phyloP scores from a whole-genome alignment of 2,113 vertebrate species.

The Tiliqua scincoides region DNA sequence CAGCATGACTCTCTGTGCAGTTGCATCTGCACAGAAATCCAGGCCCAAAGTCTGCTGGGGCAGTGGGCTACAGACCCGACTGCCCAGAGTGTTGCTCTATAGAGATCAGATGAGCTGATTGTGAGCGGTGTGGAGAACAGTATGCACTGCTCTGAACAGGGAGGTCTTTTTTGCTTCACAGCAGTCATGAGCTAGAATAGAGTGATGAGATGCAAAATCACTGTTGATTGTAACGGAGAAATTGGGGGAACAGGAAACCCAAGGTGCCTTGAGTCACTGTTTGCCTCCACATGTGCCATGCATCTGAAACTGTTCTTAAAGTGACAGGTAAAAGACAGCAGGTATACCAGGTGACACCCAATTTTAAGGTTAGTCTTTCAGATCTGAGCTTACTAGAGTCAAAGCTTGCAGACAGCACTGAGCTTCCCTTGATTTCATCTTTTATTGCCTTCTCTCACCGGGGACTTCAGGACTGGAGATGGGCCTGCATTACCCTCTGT shows the following conservation, averaged over 20 bases:
- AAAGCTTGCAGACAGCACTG: background rate
- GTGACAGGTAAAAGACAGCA: no score
- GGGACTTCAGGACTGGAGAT: background rate
- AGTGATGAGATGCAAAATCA: fast-evolving
- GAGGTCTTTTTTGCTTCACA: no score
- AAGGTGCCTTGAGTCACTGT: background rate
- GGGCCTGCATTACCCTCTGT: background rate
- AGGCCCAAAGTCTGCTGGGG: no score
- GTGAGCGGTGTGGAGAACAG: no score
- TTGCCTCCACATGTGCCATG: background rate
- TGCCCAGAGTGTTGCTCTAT: no score
- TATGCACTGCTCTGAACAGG: no score
- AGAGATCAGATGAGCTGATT: no score
- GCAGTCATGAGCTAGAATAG: no score
- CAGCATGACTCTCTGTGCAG: no score
- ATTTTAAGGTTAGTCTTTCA: background rate
- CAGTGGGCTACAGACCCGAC: no score
- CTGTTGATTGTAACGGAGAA: background rate
- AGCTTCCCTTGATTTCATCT: background rate
- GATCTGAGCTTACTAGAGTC: background rate
- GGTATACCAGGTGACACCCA: no score
- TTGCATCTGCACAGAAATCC: no score
- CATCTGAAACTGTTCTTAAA: background rate
- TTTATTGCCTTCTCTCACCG: background rate
- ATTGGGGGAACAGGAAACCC: background rate